Base-by-base conservation (phyloP, 2,888 invertebrate genomes). In the Cotesia congregata region DNA sequence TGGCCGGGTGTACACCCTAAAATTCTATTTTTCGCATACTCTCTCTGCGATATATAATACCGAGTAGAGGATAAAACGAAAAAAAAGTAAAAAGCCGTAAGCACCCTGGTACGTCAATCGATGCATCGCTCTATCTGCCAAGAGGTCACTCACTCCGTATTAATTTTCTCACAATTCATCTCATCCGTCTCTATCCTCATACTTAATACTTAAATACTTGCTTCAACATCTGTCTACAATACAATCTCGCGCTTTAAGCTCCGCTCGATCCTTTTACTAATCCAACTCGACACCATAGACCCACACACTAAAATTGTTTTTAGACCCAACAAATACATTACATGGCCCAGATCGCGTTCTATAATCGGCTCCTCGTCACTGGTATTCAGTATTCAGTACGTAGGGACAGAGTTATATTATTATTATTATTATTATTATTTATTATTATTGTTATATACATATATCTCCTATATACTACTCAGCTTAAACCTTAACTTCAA, bases 291-390 rank as follows among this genome's bases (percentile, higher is more conserved):
- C 17, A 64, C 15, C 64, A 61, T 9, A 20, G 64, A 68, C 50
- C 15, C 30, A 62, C 50, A 50, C 50, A 65, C 76, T 67, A 61
- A 74, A 64, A 30, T 17, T 38, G 67, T 74, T 72, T 50, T 62
- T 50, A 62, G 17, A 70, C 17, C 77, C 71, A 70, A 41, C 60
- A 17, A 71, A 41, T 77, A 38, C 12, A n/a, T 79, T 77, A 82
- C 82, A 84, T 86, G 85, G 84, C 86, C 85, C 84, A 86, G 85
- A 86, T 87, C 80, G 82, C 79, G 84, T 82, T 86, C 86, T 86
- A 86, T 86, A 86, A 86, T 84, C 84, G 84, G 83, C 85, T 77
- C 64, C 30, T 30, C 30, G 30, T 30, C 30, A 30, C 30, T 30
- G 30, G 3, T 30, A 30, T 30, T 30, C 30, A 30, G 30, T 30